These are phyloP conservation scores for fruit fly (Drosophila melanogaster) DNA, from an alignment of 1,140 invertebrate genomes.

Conservation along the genomic window DNA sequence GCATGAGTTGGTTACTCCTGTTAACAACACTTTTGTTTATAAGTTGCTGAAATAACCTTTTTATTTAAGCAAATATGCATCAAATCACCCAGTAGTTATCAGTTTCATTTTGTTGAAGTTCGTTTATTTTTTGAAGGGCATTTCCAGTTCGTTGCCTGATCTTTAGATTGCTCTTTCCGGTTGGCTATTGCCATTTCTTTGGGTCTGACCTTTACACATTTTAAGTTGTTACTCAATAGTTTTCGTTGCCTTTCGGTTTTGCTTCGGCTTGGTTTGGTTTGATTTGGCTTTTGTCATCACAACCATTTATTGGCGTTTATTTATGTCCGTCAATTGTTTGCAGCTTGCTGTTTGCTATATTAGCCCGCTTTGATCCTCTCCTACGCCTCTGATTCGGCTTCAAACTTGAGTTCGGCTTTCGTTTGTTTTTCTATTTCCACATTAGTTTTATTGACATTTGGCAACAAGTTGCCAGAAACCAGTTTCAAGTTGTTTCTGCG, in stretches of 20 bases:
- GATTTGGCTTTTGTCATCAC: constrained; percentile 53
- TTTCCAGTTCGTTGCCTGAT: constrained; percentile 25
- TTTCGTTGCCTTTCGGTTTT: constrained; percentile 28
- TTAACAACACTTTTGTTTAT: neutral
- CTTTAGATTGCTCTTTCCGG: constrained; percentile 25
- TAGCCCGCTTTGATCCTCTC: constrained; percentile 43
- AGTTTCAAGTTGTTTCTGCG: constrained; percentile 53
- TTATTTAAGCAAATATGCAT: neutral
- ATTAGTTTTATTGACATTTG: constrained; percentile 81
- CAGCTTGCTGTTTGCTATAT: constrained; percentile 31
- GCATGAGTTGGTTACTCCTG: neutral
- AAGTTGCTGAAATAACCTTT: too few relatives aligned
- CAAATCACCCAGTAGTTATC: neutral
- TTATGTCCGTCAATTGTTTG: constrained; percentile 57
- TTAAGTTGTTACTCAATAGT: constrained; percentile 73
- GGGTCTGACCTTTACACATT: constrained; percentile 73
- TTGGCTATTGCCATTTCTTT: constrained; percentile 51
- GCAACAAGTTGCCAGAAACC: constrained; percentile 69
- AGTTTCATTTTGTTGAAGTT: neutral
- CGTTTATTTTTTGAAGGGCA: constrained; percentile 12
- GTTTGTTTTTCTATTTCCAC: constrained; percentile 40
- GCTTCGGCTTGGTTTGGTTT: constrained; percentile 38
- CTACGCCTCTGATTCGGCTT: constrained; percentile 56
- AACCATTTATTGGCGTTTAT: constrained; percentile 73
- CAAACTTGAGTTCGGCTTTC: constrained; percentile 22